Conservation (phyloP, 2,888 invertebrate genomes). For the Hydroisotoma schaefferi region DNA sequence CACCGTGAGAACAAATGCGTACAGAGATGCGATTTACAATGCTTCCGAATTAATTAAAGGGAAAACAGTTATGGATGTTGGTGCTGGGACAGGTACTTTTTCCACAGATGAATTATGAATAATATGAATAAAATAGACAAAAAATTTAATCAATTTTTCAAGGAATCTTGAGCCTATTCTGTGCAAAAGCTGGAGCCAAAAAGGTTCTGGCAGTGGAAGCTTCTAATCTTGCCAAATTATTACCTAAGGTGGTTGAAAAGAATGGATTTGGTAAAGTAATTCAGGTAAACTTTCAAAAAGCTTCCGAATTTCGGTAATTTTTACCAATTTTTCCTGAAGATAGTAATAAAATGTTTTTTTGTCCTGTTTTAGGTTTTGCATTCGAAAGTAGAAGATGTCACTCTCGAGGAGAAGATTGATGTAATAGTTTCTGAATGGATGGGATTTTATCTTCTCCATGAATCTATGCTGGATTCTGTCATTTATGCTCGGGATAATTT, state of each 20-base stretch:
- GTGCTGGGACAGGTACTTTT: constrained; percentile 70
- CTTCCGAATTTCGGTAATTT: background rate
- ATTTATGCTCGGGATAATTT: constrained; percentile 76
- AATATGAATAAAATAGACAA: too few species aligned
- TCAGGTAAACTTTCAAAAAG: constrained; percentile 55
- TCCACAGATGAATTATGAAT: too few species aligned
- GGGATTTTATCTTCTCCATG: constrained; percentile 93
- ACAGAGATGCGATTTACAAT: constrained; percentile 69
- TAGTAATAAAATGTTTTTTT: background rate
- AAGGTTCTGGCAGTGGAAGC: constrained; percentile 84
- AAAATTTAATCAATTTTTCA: too few species aligned
- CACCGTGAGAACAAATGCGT: constrained; percentile 69
- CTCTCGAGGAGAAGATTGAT: constrained; percentile 69
- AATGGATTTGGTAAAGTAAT: constrained; percentile 66
- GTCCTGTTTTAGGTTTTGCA: constrained; percentile 62
- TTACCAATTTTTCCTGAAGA: background rate
- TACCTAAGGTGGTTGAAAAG: constrained; percentile 65
- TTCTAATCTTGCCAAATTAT: constrained; percentile 64
- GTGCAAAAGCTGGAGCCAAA: constrained; percentile 83
- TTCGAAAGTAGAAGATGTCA: constrained; percentile 71
- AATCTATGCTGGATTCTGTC: constrained; percentile 92
- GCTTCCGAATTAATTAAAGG: constrained; percentile 65
- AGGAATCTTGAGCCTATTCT: constrained; percentile 82
- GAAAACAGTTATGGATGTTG: constrained; percentile 80
- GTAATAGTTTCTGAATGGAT: constrained; percentile 96